phyloP scores from a whole-genome alignment of 2,888 invertebrate genomes.

The Yponomeuta malinellus region DNA sequence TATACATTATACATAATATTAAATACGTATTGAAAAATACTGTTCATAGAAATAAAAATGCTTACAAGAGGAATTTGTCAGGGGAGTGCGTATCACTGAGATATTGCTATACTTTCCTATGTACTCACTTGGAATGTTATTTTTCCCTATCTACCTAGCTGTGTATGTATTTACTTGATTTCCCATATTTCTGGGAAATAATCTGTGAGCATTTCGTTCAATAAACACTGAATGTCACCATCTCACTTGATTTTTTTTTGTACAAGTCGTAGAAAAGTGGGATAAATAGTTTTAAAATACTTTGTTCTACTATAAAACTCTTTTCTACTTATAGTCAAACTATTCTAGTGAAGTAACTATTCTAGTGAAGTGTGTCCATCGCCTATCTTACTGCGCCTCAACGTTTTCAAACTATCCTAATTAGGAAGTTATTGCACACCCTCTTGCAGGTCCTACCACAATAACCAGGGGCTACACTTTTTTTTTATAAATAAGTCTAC shows the following conservation, averaged over 20 bases:
- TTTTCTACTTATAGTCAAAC: conserved; percentile 10
- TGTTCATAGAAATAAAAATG: not conserved
- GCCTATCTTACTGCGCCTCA: not conserved
- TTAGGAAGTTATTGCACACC: not conserved
- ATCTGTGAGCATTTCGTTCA: not conserved
- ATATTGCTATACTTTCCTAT: not conserved
- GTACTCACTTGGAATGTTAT: conserved; percentile 13
- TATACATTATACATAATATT: not conserved
- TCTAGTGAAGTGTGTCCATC: conserved; percentile 9
- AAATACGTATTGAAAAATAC: conserved; percentile 2
- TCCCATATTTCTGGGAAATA: not conserved
- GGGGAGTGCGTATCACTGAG: not conserved
- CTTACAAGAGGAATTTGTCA: not conserved
- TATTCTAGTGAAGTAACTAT: conserved; percentile 12
- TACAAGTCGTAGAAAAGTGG: conserved; percentile 11
- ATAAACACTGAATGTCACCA: not conserved
- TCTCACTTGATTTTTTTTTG: not conserved
- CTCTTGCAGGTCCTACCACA: not conserved
- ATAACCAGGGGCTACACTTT: not conserved
- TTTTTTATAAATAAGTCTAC: not conserved
- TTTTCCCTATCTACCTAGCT: conserved; percentile 7
- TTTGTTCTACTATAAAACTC: conserved; percentile 5
- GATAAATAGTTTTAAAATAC: not conserved
- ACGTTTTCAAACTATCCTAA: too few relatives aligned
- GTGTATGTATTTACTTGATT: not conserved